phyloP scores from a whole-genome alignment of 1,140 invertebrate genomes.

The Drosophila navojoa region DNA sequence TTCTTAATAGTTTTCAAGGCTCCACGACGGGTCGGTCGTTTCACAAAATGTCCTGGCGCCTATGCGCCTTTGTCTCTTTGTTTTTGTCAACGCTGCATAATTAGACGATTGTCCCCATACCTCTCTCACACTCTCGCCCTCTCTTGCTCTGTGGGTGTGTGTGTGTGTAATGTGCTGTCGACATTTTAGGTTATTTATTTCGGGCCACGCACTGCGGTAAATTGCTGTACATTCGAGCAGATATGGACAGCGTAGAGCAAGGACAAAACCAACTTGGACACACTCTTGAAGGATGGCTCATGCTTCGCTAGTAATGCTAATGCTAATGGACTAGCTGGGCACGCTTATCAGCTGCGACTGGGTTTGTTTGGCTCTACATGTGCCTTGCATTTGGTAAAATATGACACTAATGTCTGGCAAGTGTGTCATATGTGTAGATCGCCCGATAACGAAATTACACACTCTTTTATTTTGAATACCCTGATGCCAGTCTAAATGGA shows the following conservation, averaged over 20 bases:
- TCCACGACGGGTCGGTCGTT: not conserved
- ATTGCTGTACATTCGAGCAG: constrained; percentile 8
- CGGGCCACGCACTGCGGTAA: constrained; percentile 41
- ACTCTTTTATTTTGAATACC: not conserved
- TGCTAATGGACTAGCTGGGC: constrained; percentile 47
- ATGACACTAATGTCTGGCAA: constrained; percentile 18
- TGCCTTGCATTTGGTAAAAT: constrained; percentile 30
- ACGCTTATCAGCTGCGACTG: constrained; percentile 38
- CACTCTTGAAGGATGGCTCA: constrained; percentile 21
- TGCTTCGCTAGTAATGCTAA: constrained; percentile 21
- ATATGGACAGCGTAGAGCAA: constrained; percentile 8
- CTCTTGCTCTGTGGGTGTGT: not conserved
- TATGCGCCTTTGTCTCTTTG: constrained; percentile 27
- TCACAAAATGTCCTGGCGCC: constrained; percentile 53
- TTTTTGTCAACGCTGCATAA: constrained; percentile 75
- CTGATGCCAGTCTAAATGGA: no score
- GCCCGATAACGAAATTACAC: constrained; percentile 21
- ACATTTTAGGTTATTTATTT: constrained; percentile 59
- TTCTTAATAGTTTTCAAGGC: constrained; percentile 62
- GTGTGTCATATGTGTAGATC: constrained; percentile 20
- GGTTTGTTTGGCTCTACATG: constrained; percentile 44
- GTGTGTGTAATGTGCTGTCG: constrained; percentile 62
- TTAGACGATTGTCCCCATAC: constrained; percentile 38
- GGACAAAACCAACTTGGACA: constrained; percentile 28
- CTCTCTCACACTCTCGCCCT: not conserved